A percentile compares a stretch with the other conserved stretches of the same genome.
Conservation (phyloP, 1,140 invertebrate genomes). For the Orius insidiosus region DNA sequence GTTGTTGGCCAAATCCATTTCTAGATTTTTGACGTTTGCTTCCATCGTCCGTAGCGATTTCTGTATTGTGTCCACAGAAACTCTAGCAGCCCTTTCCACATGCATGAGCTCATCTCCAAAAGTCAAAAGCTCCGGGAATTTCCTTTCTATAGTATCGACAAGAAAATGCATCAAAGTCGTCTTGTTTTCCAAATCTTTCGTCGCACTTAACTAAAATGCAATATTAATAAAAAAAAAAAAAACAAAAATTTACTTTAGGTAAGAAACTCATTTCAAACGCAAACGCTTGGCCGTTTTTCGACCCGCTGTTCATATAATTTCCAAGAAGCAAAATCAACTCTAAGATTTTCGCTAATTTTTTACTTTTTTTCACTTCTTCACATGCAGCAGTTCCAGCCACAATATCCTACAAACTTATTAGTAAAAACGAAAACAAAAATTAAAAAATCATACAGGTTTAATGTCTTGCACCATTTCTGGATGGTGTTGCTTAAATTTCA, state of each 20-base stretch:
- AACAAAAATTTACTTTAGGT: slow-evolving; percentile 51
- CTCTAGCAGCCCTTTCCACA: slow-evolving; percentile 60
- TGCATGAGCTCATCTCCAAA: slow-evolving; percentile 81
- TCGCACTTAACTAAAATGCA: slow-evolving; percentile 59
- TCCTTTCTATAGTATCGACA: slow-evolving; percentile 70
- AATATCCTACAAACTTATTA: slow-evolving; percentile 45
- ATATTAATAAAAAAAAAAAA: slow-evolving; percentile 7
- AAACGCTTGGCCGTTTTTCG: slow-evolving; percentile 79
- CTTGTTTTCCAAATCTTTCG: slow-evolving; percentile 87
- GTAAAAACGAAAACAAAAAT: not conserved
- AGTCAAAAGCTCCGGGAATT: slow-evolving; percentile 66
- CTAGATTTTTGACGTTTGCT: slow-evolving; percentile 62
- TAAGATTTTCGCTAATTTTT: slow-evolving; percentile 77
- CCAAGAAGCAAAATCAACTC: slow-evolving; percentile 80
- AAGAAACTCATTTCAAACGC: slow-evolving; percentile 95
- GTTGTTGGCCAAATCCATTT: slow-evolving; percentile 72
- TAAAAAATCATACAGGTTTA: slow-evolving; percentile 56
- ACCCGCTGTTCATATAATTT: slow-evolving; percentile 91
- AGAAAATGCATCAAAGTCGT: slow-evolving; percentile 85
- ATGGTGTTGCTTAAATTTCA: slow-evolving; percentile 79
- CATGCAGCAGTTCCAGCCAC: slow-evolving; percentile 88
- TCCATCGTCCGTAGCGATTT: slow-evolving; percentile 77
- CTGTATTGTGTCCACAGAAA: slow-evolving; percentile 71
- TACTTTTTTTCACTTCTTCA: slow-evolving; percentile 79
- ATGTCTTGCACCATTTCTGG: slow-evolving; percentile 70